Conservation (phyloP, 2,888 invertebrate species). For the Abrostola triplasia region DNA sequence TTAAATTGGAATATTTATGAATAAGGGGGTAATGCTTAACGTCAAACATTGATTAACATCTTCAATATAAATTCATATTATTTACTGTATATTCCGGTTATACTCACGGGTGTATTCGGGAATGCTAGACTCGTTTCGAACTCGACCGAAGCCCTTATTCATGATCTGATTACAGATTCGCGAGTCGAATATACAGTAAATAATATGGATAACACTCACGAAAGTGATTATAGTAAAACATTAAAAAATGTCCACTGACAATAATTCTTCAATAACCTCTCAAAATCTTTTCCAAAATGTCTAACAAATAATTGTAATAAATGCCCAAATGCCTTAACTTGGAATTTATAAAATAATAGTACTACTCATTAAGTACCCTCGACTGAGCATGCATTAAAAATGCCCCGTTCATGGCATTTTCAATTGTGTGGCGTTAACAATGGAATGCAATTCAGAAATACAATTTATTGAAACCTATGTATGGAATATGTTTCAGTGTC, state of each 20-base stretch:
- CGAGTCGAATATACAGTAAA: no score
- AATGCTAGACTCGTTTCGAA: no score
- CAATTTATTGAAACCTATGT: background rate
- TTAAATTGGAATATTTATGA: no score
- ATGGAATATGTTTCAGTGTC: background rate
- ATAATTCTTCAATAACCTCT: slow-evolving; percentile 1
- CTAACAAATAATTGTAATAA: slow-evolving; percentile 21
- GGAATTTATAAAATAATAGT: slow-evolving; percentile 24
- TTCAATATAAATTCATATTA: no score
- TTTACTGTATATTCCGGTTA: no score
- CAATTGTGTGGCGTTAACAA: background rate
- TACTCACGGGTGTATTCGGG: no score
- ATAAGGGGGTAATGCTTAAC: no score
- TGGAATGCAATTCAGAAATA: slow-evolving; percentile 8
- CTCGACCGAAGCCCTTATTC: no score
- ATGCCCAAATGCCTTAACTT: slow-evolving; percentile 47
- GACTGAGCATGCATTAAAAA: slow-evolving; percentile 21
- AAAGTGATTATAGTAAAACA: background rate
- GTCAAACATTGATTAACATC: no score
- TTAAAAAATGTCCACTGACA: slow-evolving; percentile 7
- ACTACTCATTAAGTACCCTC: slow-evolving; percentile 27
- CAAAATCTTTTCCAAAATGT: background rate
- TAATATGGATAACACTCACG: background rate
- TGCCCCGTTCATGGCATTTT: background rate
- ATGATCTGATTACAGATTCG: no score